A percentile compares a stretch with the other conserved stretches of the same genome.
Conservation (phyloP, 2,113 vertebrate genomes). For the Lampris incognitus region DNA sequence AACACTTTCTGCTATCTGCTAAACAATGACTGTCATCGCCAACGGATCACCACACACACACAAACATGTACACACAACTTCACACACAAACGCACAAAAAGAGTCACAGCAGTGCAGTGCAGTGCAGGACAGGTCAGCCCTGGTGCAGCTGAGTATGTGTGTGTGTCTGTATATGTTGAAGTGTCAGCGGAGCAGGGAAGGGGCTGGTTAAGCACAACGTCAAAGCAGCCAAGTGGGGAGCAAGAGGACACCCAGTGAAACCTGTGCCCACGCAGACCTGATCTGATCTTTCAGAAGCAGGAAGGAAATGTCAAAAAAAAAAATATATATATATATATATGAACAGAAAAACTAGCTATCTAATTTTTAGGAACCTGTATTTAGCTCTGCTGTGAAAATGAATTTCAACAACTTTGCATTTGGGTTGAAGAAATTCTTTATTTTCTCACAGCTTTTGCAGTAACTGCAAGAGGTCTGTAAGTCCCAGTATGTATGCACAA, state of each 20-base stretch:
- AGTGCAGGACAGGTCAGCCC: no score
- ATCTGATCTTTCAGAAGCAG: background rate
- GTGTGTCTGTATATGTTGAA: background rate
- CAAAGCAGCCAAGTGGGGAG: background rate
- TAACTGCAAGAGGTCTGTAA: background rate
- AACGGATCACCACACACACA: background rate
- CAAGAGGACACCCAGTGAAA: background rate
- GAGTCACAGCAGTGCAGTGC: no score
- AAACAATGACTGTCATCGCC: conserved; percentile 8
- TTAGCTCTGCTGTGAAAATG: background rate
- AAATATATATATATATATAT: background rate
- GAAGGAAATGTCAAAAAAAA: background rate
- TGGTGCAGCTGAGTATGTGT: background rate
- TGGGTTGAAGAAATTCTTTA: background rate
- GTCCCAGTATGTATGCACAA: background rate
- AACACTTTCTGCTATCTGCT: background rate
- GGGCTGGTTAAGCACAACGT: background rate
- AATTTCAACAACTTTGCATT: background rate
- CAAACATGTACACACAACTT: background rate
- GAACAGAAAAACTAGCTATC: no score
- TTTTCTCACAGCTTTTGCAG: background rate
- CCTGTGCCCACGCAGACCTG: background rate
- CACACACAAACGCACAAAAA: background rate
- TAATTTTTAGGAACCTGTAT: background rate
- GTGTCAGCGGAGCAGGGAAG: background rate